Conservation (phyloP, 2,113 vertebrate species). For the Vimba vimba region DNA sequence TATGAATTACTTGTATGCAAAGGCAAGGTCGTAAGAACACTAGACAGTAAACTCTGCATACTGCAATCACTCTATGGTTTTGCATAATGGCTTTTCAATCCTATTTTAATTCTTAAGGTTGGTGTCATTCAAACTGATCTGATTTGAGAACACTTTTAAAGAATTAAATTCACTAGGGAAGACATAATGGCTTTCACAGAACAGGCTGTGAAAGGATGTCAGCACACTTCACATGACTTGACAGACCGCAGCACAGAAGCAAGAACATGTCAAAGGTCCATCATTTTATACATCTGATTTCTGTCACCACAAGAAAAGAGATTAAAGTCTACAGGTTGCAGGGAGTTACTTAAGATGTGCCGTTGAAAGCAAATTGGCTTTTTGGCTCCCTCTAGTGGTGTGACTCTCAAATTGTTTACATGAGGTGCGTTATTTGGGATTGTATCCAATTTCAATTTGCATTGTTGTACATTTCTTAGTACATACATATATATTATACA, state of each 20-base stretch:
- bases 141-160: not conserved
- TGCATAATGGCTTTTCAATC: too few species aligned
- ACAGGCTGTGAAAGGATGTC: not conserved
- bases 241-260: conserved; percentile 75
- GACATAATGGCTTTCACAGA: not conserved
- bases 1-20: conserved; percentile 56
- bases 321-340: not conserved
- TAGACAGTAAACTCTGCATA: too few species aligned
- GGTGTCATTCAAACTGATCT: not conserved
- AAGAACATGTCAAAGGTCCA: conserved; percentile 54
- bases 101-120: not conserved
- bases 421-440: not conserved
- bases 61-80: too few species aligned
- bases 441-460: not conserved
- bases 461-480: not conserved
- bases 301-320: not conserved
- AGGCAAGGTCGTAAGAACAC: too few species aligned
- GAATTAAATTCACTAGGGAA: not conserved
- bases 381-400: conserved; percentile 30
- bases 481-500: not conserved
- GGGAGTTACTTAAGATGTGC: not conserved
- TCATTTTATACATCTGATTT: not conserved
- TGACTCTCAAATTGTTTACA: not conserved
- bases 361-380: not conserved
- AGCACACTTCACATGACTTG: not conserved